Evolutionary conservation across 2,113 vertebrate genomes (phyloP), one percentile per base, ranked within the genome.

Genomic region (Salvelinus fontinalis): DNA sequence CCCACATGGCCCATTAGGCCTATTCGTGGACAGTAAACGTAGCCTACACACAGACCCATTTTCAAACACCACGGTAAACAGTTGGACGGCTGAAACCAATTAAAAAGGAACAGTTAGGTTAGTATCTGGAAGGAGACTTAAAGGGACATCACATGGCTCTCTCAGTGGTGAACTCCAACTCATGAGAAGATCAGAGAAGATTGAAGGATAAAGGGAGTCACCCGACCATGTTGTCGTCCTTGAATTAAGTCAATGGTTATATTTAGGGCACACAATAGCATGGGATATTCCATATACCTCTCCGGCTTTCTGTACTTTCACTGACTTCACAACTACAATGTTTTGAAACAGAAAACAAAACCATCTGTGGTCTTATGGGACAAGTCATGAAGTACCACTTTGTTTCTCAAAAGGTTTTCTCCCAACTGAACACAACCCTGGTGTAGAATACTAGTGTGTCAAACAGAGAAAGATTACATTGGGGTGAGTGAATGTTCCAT

Each of bases 181-280:
- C 66, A 34, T 18, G 22, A 72, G 16, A 4, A 34, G 20, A 24
- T 75, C 13, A 75, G 5, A 57, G 75, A 34, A 51, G 12, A 79
- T 69, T 73, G 69, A 68, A 59, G 22, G 75, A 48, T 79, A 54
- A 75, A 70, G 77, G 79, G 77, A 80, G 71, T 75, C 8, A 1
- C 49, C 70, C 70, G 67, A 69, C 74, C 18, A 54, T n/a, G 24
- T 71, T 77, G 75, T 71, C 75, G 75, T 70, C 70, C 67, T 81
- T 70, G 82, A 51, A 51, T 16, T 12, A 14, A 51, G 49, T 3
- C 3, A 51, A 86, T 80, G 22, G 60, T 81, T 82, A 73, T 70
- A 76, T 26, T 79, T 73, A 80, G 67, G 83, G 78, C 48, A 69
- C 68, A 78, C 49, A 77, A 75, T 60, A 74, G 1, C 87, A 84